phyloP scores from a whole-genome alignment of 2,113 vertebrate species.

The Rana temporaria region DNA sequence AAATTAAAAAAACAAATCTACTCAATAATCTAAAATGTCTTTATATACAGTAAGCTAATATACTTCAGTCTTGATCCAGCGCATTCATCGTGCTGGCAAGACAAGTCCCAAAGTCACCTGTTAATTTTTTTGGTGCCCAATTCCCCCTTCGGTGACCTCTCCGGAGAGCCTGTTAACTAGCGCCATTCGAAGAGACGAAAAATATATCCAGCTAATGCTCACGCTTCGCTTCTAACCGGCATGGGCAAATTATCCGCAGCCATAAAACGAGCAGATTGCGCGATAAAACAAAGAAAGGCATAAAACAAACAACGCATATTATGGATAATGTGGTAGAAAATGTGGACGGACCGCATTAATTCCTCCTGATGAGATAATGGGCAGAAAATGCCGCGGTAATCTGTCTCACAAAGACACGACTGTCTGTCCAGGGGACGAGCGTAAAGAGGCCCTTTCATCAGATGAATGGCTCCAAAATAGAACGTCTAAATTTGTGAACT shows the following conservation, averaged over 20 bases:
- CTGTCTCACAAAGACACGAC: constrained; percentile 22
- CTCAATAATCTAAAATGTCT: too few relatives aligned
- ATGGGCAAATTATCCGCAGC: constrained; percentile 25
- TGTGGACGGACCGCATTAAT: constrained; percentile 25
- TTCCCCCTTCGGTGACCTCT: constrained; percentile 7
- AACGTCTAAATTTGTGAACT: too few relatives aligned
- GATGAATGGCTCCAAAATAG: too few relatives aligned
- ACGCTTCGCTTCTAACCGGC: constrained; percentile 3
- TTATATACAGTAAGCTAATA: neutral
- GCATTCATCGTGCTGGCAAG: neutral
- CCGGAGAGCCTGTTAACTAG: constrained; percentile 9
- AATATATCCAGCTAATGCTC: constrained; percentile 19
- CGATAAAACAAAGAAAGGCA: constrained; percentile 34
- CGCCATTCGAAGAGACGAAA: too few relatives aligned
- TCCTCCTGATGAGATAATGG: constrained; percentile 45
- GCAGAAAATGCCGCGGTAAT: constrained; percentile 7
- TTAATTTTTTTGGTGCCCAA: neutral
- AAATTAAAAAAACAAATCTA: too few relatives aligned
- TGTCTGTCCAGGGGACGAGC: neutral
- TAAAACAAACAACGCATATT: constrained; percentile 42
- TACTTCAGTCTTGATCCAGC: neutral
- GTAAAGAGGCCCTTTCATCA: neutral
- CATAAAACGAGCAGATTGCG: constrained; percentile 48
- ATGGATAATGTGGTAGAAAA: constrained; percentile 8
- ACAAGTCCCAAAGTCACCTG: neutral